Evolutionary conservation across 2,113 vertebrate genomes (phyloP).

Genomic region (Psittacus erithacus): DNA sequence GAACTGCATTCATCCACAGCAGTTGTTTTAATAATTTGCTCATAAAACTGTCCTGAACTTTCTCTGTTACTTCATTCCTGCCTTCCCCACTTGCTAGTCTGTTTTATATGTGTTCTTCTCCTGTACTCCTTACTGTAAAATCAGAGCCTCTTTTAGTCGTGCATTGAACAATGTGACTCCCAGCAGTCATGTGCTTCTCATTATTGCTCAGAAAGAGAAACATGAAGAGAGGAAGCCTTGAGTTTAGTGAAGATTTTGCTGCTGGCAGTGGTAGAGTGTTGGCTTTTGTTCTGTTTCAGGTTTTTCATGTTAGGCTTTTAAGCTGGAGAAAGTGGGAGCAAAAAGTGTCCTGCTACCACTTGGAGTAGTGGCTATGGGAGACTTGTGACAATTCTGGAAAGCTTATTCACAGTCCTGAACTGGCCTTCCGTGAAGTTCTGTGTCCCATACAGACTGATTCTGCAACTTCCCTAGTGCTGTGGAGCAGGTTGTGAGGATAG

Average conservation of each 20-base stretch:
- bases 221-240: background rate
- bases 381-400: background rate
- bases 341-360: background rate
- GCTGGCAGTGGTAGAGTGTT: background rate
- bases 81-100: background rate
- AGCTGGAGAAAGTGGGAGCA: background rate
- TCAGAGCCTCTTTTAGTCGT: background rate
- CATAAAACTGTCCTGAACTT: conserved; percentile 37
- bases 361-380: background rate
- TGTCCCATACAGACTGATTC: background rate
- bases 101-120: background rate
- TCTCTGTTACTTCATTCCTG: conserved; percentile 1
- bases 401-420: background rate
- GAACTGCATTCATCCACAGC: background rate
- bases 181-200: background rate
- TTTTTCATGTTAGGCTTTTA: background rate
- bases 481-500: background rate
- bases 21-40: background rate
- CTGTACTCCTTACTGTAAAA: background rate
- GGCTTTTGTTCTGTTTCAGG: background rate
- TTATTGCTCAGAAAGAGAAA: background rate
- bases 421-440: background rate
- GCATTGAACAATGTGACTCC: background rate
- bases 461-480: background rate
- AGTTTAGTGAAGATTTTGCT: background rate